phyloP scores from a whole-genome alignment of 2,113 vertebrate genomes.

The Calidris pugnax region DNA sequence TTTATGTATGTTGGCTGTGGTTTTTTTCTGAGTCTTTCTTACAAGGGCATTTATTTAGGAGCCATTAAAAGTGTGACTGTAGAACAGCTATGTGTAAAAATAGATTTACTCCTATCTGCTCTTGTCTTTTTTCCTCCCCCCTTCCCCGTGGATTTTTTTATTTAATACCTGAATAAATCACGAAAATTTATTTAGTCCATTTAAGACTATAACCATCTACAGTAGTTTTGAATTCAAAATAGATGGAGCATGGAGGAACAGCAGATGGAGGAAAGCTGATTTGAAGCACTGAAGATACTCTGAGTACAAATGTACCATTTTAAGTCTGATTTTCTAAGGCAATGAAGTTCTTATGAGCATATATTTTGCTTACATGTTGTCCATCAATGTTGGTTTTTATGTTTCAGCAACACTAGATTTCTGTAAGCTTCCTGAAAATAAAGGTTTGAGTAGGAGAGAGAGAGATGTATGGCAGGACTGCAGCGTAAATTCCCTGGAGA shows the following conservation, averaged over 20 bases:
- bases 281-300: background rate
- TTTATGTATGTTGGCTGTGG: background rate
- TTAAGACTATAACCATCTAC: background rate
- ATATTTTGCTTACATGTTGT: background rate
- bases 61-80: background rate
- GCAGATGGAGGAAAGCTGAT: background rate
- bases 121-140: accelerated
- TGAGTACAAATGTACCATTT: background rate
- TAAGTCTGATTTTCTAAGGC: background rate
- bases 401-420: background rate
- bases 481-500: background rate
- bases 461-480: background rate
- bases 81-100: background rate
- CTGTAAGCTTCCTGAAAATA: background rate
- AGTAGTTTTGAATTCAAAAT: background rate
- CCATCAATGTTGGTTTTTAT: background rate
- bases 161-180: background rate
- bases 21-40: background rate
- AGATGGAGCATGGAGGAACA: background rate
- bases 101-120: background rate
- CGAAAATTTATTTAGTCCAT: background rate
- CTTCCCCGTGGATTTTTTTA: background rate
- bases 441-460: background rate
- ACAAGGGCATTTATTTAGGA: background rate
- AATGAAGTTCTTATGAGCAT: background rate